Evolutionary conservation across 2,797 vertebrate genomes (phyloP).

Genomic region (Microctenopoma stevenorrisi): DNA sequence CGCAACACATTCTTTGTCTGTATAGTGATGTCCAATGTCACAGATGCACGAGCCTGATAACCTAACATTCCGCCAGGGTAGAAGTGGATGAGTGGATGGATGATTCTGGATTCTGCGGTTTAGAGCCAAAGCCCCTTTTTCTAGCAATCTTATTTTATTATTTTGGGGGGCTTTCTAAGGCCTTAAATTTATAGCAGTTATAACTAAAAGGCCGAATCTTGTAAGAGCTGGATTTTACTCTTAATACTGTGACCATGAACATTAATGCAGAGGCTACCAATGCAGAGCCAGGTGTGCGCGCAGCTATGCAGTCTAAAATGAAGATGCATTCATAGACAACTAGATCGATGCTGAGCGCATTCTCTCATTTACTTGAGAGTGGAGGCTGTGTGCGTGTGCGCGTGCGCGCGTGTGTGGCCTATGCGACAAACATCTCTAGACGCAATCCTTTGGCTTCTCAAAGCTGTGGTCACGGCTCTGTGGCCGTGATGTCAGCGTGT

Average conservation of each 20-base stretch:
- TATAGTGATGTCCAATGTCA: constrained; percentile 50
- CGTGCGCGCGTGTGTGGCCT: constrained; percentile 5
- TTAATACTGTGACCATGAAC: neutral
- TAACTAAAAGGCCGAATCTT: neutral
- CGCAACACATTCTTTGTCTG: constrained; percentile 69
- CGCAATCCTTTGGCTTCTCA: constrained; percentile 50
- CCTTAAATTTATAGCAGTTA: neutral
- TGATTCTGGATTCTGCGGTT: no score
- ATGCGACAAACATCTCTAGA: constrained; percentile 70
- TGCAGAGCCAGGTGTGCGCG: neutral
- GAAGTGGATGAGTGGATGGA: neutral
- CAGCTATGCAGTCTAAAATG: neutral
- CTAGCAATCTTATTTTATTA: neutral
- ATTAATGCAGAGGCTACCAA: neutral
- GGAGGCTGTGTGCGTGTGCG: constrained; percentile 12
- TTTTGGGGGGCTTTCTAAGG: neutral
- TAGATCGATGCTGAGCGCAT: no score
- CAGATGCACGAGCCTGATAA: constrained; percentile 36
- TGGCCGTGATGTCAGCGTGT: constrained; percentile 76
- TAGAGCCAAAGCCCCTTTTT: neutral
- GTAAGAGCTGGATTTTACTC: neutral
- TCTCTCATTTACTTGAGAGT: neutral
- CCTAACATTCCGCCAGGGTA: constrained; percentile 1
- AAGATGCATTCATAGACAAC: no score
- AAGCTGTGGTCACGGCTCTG: constrained; percentile 46